These are phyloP conservation scores for Siniperca chuatsi DNA, from an alignment of 2,113 vertebrate genomes.

Conservation along the genomic window DNA sequence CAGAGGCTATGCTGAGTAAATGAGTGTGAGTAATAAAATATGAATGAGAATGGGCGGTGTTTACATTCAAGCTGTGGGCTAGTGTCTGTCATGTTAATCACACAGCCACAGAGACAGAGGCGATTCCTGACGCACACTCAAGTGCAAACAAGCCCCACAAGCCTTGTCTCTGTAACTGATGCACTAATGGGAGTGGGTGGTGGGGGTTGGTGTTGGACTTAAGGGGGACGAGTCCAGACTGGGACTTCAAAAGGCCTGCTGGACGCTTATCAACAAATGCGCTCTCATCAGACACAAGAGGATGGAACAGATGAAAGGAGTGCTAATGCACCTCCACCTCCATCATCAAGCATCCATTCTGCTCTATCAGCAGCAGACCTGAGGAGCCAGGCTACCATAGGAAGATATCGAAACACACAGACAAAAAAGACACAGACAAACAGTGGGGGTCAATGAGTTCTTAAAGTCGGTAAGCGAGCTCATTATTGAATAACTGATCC, in stretches of 20 bases:
- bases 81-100: constrained; percentile 62
- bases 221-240: constrained; percentile 51
- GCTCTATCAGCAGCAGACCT: constrained; percentile 52
- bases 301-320: constrained; percentile 72
- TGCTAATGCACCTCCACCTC: constrained; percentile 68
- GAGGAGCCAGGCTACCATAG: constrained; percentile 19
- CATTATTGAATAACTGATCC: constrained; percentile 1
- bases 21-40: constrained; percentile 63
- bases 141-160: constrained; percentile 72
- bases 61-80: constrained; percentile 58
- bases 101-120: constrained; percentile 23
- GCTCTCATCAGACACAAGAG: constrained; percentile 59
- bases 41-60: constrained; percentile 59
- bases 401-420: constrained; percentile 17
- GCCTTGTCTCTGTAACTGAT: constrained; percentile 68
- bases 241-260: constrained; percentile 71
- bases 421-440: background rate
- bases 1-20: constrained; percentile 33
- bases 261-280: constrained; percentile 69
- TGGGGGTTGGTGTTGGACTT: constrained; percentile 8
- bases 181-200: constrained; percentile 45
- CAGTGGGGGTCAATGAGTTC: constrained; percentile 27
- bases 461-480: background rate
- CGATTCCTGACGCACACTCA: constrained; percentile 49
- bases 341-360: constrained; percentile 24